Evolutionary conservation across 2,888 invertebrate genomes (phyloP), one percentile per base, ranked within the genome.

Genomic region (Diabrotica balteata): DNA sequence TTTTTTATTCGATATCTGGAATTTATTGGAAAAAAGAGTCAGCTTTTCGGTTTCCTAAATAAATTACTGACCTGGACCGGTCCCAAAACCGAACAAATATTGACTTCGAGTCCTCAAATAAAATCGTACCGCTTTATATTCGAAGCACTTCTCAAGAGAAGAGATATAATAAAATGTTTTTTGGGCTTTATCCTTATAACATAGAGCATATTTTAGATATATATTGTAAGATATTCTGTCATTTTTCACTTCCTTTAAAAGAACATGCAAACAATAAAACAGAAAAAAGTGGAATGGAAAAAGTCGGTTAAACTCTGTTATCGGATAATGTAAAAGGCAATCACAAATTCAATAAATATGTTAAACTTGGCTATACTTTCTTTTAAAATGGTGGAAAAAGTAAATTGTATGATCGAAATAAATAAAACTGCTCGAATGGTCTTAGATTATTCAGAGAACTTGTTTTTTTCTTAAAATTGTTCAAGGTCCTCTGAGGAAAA

Each of bases 41-140:
- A 59, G 59, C 47, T 59, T 49, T 59, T 47, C 59, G 49, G 32
- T 17, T 59, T 59, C 59, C 59, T 59, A 59, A 59, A 59, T 59
- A 59, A 59, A 59, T 59, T 59, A 59, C 50, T 59, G 59, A 49
- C 59, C 59, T 45, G 59, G 49, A 49, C 59, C 7, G 59, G 50
- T 50, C 49, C 49, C 51, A 51, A 45, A 59, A 46, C 46, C 59
- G 22, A 32, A 59, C 59, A 59, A 59, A 59, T 59, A 59, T 59
- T 59, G 59, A 59, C 59, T 47, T 22, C 49, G 32, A 59, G 49
- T 59, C 49, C 49, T 49, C 59, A 59, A 59, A 59, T 59, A 59
- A 59, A 59, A 59, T 59, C 59, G 59, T 59, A 59, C 49, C 59
- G 59, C 59, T 59, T 59, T 59, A 59, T 59, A 59, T 59, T 59